Evolutionary conservation across 2,888 invertebrate genomes (phyloP).

Genomic region (Ophion ventricosus): DNA sequence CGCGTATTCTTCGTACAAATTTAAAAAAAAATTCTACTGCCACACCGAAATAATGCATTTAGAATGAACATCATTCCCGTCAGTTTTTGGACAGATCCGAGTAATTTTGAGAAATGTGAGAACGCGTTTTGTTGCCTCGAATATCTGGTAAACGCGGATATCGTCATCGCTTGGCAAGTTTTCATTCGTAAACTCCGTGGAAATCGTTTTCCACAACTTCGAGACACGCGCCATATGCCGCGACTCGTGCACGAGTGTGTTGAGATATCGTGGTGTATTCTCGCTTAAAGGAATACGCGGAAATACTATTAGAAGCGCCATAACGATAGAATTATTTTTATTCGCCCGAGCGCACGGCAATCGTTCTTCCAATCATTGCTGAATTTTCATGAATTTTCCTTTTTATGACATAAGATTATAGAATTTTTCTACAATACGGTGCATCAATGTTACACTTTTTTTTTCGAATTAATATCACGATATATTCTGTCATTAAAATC

Average conservation of each 20-base stretch:
- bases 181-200: background rate
- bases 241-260: background rate
- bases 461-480: too few species aligned
- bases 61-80: too few species aligned
- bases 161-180: constrained; percentile 24
- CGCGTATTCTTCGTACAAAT: too few species aligned
- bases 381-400: background rate
- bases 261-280: background rate
- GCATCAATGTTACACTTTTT: too few species aligned
- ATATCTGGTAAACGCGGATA: background rate
- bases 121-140: background rate
- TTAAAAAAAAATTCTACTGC: too few species aligned
- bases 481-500: too few species aligned
- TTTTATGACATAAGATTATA: background rate
- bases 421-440: too few species aligned
- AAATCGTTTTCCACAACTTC: background rate
- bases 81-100: background rate
- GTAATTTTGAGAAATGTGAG: background rate
- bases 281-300: background rate
- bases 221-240: constrained; percentile 9
- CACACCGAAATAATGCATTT: too few species aligned
- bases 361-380: background rate
- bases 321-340: background rate
- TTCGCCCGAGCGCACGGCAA: background rate
- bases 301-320: background rate